Evolutionary conservation across 2,888 invertebrate species (phyloP), one percentile per base, ranked within the genome.

Genomic region (Tortrix viridana): DNA sequence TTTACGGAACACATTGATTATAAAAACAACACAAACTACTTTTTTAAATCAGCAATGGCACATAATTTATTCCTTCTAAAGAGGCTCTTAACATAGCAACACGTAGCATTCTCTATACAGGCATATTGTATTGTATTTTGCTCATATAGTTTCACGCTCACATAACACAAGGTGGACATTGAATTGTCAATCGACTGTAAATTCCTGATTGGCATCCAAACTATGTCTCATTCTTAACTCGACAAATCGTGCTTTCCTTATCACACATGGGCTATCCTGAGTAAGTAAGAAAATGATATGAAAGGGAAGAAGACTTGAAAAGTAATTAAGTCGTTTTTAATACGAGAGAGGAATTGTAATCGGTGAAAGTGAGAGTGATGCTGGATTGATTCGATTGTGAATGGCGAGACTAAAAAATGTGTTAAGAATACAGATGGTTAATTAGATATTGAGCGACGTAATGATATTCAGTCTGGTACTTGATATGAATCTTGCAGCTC

Each of bases 291-390:
- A 19, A 46, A 46, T 46, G 32, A 44, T 16, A 55, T 23, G 37
- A 46, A 22, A 54, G 46, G 26, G n/a, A 47, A n/a, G 23, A 54
- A 54, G 43, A 58, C 5, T 26, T 18, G 20, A 18, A n/a, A 4
- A 48, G 26, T 53, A 41, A 57, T 57, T 18, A 16, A 57, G 46
- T 16, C 37, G 43, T 43, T 20, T 48, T 38, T 50, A 32, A 26
- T 65, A 68, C 65, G 66, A 66, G 66, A 63, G 71, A 68, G 71
- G 76, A 83, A 80, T 82, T 74, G 74, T 74, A 80, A 84, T 79
- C 72, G 67, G 74, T 71, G 81, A 86, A 82, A 85, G 84, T 76
- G 74, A 84, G 75, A 81, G 84, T 84, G 74, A 71, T 50, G 56
- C 47, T 43, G 43, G 52, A 52, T 57, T 57, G 62, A 50, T 57